These are phyloP conservation scores for Eleutherodactylus coqui DNA, from an alignment of 2,797 vertebrate genomes.

Conservation along the genomic window DNA sequence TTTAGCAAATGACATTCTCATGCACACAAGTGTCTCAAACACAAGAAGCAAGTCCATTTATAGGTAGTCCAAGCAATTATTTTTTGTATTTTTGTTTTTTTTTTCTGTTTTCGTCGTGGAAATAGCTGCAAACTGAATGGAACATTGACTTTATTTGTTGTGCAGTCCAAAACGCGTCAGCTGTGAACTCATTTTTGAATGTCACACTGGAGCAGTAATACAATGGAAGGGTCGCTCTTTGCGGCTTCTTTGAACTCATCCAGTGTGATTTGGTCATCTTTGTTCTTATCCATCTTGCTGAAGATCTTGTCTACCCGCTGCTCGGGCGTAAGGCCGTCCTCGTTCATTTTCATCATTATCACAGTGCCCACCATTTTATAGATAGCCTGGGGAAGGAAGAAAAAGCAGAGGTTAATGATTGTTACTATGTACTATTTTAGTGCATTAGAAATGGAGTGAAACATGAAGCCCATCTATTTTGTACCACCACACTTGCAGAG, in stretches of 20 bases:
- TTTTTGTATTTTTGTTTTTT: slow-evolving; percentile 45
- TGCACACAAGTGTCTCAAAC: slow-evolving; percentile 99
- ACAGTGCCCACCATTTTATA: slow-evolving; percentile 99
- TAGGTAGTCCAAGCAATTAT: slow-evolving; percentile 96
- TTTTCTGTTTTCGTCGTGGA: slow-evolving; percentile 77
- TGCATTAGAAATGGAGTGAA: too few species aligned
- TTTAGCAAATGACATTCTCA: slow-evolving; percentile 99
- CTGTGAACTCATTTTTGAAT: slow-evolving; percentile 93
- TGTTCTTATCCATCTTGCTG: slow-evolving; percentile 99
- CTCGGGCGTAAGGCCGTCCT: slow-evolving; percentile 95
- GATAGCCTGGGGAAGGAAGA: slow-evolving; percentile 85
- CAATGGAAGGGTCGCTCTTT: slow-evolving; percentile 98
- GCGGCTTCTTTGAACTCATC: slow-evolving; percentile 99
- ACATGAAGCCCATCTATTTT: too few species aligned
- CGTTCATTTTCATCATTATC: slow-evolving; percentile 99
- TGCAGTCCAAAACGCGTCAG: slow-evolving; percentile 86
- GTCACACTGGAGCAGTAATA: slow-evolving; percentile 99
- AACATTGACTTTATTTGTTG: slow-evolving; percentile 84
- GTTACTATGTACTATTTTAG: too few species aligned
- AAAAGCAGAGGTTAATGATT: slow-evolving; percentile 27
- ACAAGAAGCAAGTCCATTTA: slow-evolving; percentile 99
- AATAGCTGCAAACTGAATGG: slow-evolving; percentile 99
- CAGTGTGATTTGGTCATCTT: slow-evolving; percentile 98
- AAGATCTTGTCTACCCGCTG: slow-evolving; percentile 99
- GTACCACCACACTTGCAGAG: too few species aligned